phyloP scores from a whole-genome alignment of 2,888 invertebrate genomes.

The Caenorhabditis sp. region DNA sequence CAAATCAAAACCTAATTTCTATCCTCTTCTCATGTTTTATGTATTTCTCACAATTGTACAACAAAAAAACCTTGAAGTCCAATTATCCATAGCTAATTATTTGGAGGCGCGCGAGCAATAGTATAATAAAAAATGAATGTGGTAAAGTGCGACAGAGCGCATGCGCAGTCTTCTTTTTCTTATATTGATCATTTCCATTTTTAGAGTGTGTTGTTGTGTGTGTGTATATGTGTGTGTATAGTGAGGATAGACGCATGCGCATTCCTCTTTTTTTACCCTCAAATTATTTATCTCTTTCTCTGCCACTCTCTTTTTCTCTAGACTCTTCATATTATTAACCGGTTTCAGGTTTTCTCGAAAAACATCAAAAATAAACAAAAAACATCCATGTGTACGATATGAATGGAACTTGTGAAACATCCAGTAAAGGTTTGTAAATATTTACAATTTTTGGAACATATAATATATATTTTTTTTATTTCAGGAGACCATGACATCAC shows the following conservation, averaged over 20 bases:
- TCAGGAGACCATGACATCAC: background rate
- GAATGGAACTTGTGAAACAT: background rate
- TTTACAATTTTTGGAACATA: background rate
- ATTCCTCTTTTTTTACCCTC: background rate
- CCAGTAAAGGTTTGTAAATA: background rate
- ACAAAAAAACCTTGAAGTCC: background rate
- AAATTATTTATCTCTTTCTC: background rate
- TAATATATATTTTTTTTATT: background rate
- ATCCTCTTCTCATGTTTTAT: background rate
- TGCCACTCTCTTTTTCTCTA: background rate
- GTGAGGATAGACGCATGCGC: background rate
- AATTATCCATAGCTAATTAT: background rate
- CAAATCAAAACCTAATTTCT: background rate
- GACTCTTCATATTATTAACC: background rate
- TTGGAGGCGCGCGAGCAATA: background rate
- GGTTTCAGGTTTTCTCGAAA: background rate
- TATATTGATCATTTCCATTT: background rate
- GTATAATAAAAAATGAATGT: background rate
- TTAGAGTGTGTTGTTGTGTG: background rate
- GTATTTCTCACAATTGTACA: background rate
- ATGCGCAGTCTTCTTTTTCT: background rate
- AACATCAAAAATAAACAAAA: background rate
- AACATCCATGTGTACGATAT: background rate
- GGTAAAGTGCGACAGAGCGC: background rate
- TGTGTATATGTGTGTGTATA: background rate